Evolutionary conservation across 2,888 invertebrate species (phyloP), one percentile per base, ranked within the genome.

Genomic region (Drosophila kokeensis): DNA sequence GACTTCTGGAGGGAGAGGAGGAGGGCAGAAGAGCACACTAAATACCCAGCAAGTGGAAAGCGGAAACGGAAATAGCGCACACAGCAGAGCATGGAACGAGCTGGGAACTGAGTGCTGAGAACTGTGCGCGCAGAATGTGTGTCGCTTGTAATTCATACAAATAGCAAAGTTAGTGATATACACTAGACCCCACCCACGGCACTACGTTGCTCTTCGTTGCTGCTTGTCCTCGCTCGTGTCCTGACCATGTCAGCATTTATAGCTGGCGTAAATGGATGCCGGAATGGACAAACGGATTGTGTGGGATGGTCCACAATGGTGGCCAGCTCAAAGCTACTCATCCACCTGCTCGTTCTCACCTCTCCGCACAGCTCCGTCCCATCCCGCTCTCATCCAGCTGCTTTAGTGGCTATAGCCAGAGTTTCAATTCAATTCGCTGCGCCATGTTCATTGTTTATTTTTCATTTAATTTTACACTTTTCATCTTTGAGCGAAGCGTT

Each of bases 1-100:
- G 53, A 34, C 36, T 13, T n/a, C 2, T 13, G 21, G 8, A 6
- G 3, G 29, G 11, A 10, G 2, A 29, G 27, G 10, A 29, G 49
- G 63, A 6, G 34, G 18, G n/a, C 36, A 13, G 36, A 4, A 18
- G 36, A 40, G 69, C 71, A 80, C 73, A 89, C 88, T 85, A 85
- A 85, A 85, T 86, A 85, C 86, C 71, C 90, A 89, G 90, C 88
- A 88, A 89, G 90, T 89, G 86, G 76, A 89, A 89, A 89, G 65
- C 88, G 90, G 88, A 85, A 89, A 88, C 86, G 85, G 90, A 85
- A 89, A 85, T 88, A 83, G 78, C 90, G 81, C 87, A 85, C 81
- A 89, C 55, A 80, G 78, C 57, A 84, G 34, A 62, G 72, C 75
- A 78, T n/a, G n/a, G 27, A 38, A 55, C 55, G 48, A 7, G 10